These are phyloP conservation scores for Hystrix brachyura DNA, from an alignment of 2,113 vertebrate genomes.

Conservation along the genomic window DNA sequence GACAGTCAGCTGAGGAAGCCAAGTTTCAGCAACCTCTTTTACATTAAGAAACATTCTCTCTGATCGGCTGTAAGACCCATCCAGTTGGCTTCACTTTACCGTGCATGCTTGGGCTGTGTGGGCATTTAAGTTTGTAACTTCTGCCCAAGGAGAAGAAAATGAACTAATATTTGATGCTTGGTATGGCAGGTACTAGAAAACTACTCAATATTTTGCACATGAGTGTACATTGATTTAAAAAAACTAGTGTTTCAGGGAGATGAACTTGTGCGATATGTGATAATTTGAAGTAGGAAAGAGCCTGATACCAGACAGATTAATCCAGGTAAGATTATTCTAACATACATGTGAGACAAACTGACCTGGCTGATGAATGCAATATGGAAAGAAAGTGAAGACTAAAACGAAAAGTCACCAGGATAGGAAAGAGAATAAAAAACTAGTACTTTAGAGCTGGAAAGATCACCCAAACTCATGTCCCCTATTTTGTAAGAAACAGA, in stretches of 20 bases:
- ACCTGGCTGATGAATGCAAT: neutral
- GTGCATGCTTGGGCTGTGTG: neutral
- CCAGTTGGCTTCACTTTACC: neutral
- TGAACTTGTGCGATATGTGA: neutral
- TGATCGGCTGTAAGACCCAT: neutral
- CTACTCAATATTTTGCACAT: neutral
- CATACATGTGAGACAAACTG: neutral
- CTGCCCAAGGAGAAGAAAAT: neutral
- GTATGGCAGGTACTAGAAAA: neutral
- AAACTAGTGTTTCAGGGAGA: neutral
- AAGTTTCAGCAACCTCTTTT: neutral
- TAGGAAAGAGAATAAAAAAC: neutral
- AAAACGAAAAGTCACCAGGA: neutral
- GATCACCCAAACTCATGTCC: neutral
- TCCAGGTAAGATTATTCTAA: neutral
- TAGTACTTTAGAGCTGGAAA: neutral
- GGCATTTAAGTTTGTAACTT: neutral
- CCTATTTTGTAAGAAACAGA: neutral
- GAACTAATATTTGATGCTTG: slow-evolving; percentile 13
- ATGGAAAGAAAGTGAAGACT: neutral
- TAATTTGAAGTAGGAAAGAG: neutral
- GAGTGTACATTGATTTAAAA: neutral
- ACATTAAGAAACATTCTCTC: neutral
- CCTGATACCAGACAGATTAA: neutral
- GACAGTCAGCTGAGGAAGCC: neutral